Base-by-base conservation (phyloP, 2,888 invertebrate species). In the Keiferia lycopersicella region DNA sequence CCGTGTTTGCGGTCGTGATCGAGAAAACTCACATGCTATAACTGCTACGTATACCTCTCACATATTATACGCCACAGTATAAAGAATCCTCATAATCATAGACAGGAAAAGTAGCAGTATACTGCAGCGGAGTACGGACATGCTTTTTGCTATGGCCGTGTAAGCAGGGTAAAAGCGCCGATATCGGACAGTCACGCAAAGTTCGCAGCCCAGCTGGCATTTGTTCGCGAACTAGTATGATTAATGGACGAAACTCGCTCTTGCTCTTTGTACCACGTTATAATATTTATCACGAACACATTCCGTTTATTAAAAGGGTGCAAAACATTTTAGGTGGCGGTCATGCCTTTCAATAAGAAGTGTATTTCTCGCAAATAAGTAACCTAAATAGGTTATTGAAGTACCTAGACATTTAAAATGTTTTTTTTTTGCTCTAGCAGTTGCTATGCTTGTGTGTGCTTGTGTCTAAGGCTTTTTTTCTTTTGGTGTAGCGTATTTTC, bases 191-290 rank as follows among this genome's bases (percentile, higher is more conserved):
- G 70, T 72, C 73, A 74, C 73, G 75, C 75, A 72, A 82, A 83
- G 74, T 79, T 77, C 70, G 63, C 71, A 63, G 67, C 65, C 72
- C 81, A 82, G 74, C 80, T 78, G 83, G 77, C 77, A 81, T 81
- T 81, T 81, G 81, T 83, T 80, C 75, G 70, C 65, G 70, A 83
- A 84, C 83, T 83, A 81, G 79, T 73, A 80, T 84, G 85, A 85
- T 84, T 84, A 83, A 85, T 85, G 80, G 78, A 68, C 71, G 69
- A 70, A 80, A 82, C 79, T 81, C 77, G 74, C 77, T 73, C 80
- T 77, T 62, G 70, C 77, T 73, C 75, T 80, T 77, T 80, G 84
- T 74, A 74, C 73, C 68, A 67, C 71, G 70, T 72, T 77, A 70
- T 75, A 71, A 74, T 79, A 77, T 77, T 74, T 76, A 76, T 77